Evolutionary conservation across 2,888 invertebrate genomes (phyloP), one percentile per base, ranked within the genome.

Genomic region (Bombylius major): DNA sequence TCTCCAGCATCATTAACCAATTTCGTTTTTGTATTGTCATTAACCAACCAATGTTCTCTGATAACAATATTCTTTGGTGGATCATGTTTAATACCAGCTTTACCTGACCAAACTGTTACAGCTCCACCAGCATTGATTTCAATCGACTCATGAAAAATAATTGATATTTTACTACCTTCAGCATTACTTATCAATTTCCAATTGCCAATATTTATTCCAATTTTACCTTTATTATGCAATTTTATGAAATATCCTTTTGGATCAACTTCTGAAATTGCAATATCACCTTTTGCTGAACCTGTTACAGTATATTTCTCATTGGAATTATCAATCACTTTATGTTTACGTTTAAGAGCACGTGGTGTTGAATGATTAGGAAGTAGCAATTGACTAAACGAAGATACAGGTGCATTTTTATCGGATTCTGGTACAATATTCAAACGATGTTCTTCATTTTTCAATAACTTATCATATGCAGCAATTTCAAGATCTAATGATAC

Each of bases 51-150:
- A 53, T 70, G 89, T 55, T 86, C 83, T 75, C 95, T 96, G 95
- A 97, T 95, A 56, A 95, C 92, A 68, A 96, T 79, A 71, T 87
- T 86, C 50, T 77, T 76, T 5, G 96, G 96, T 44, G 96, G 94
- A 63, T 90, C 91, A 73, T 95, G 94, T 42, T 84, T 82, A 36
- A 82, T 83, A 54, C 87, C 88, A 14, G 81, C 77, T 72, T 95
- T 92, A 0, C 91, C 81, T 4, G 95, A 93, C 96, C 96, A 97
- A 58, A 97, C 85, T 8, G 88, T 89, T 46, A 89, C 79, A 6
- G 78, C 78, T 7, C 82, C 83, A 49, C 87, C 87, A 11, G 86
- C 82, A 65, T 91, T 88, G 58, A 95, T 75, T 70, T 90, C 89
- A 51, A 87, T 81, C 14, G 86, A 86, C 64, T 94, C 86, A 73